Conservation (phyloP, 2,113 vertebrate species). For the Anseranas semipalmata region DNA sequence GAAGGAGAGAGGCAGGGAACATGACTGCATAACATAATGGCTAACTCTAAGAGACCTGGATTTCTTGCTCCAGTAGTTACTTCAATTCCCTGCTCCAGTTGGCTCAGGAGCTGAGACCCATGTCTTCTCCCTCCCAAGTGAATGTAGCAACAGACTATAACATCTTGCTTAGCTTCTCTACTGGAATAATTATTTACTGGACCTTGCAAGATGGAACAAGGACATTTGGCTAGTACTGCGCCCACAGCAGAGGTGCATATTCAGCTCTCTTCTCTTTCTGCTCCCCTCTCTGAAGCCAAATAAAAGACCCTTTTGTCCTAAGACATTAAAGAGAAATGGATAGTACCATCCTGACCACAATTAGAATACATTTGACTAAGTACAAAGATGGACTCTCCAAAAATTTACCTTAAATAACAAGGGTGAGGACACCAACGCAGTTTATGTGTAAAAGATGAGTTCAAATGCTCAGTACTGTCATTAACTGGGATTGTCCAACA, state of each 20-base stretch:
- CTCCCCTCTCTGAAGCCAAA: not conserved
- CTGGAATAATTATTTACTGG: not conserved
- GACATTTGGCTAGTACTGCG: not conserved
- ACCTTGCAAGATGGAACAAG: not conserved
- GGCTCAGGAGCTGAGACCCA: not conserved
- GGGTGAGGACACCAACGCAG: not conserved
- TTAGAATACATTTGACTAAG: not conserved
- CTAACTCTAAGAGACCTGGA: not conserved
- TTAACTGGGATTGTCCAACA: not conserved
- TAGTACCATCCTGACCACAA: not conserved
- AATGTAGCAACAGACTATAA: not conserved
- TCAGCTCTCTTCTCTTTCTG: not conserved
- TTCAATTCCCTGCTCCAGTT: constrained; percentile 59
- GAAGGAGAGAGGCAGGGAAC: not conserved
- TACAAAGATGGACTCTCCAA: not conserved
- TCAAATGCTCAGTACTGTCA: not conserved
- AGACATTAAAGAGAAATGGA: not conserved
- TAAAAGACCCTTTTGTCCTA: not conserved
- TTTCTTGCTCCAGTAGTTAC: constrained; percentile 45
- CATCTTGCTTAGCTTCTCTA: not conserved
- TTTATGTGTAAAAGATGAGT: not conserved
- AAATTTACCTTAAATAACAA: accelerated
- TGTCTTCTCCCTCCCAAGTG: not conserved
- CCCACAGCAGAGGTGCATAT: not conserved
- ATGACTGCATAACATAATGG: not conserved